Base-by-base conservation (phyloP, 2,888 invertebrate genomes). In the Celastrina argiolus region DNA sequence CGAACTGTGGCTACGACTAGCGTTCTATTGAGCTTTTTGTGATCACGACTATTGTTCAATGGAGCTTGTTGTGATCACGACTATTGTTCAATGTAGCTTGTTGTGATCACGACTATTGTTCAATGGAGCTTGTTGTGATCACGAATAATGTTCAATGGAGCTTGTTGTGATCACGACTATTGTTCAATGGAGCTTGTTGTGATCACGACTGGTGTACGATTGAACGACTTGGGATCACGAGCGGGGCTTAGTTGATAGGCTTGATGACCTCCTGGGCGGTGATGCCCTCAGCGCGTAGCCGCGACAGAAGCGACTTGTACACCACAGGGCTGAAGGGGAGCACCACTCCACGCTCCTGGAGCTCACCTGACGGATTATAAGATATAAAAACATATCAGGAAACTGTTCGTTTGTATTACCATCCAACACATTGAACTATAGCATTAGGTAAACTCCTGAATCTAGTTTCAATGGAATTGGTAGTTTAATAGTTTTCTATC, bases 261-360 rank as follows among this genome's bases (percentile, higher is more conserved):
- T 78, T 80, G 39, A 78, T 78, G 28, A 84, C 83, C 74, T 90
- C 91, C 51, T 77, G 81, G 1, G 90, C 89, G 1, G 82, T 84
- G 72, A 99, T 93, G 34, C 98, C 98, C 84, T 98, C 98, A 36
- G 94, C 91, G 75, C 96, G 92, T 42, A 99, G 92, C 68, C 99
- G 93, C 41, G 95, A 95, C 69, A 99, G 88, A 82, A 99, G 95
- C 0, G 99, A 97, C 69, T 96, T 93, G 90, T 99, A 99, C 69
- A 99, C 97, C 68, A 98, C 98, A 0, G 96, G 94, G 0, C 96
- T 94, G 78, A 99, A 96, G 0, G 99, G 99, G 51, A 98, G 88
- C 16, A 99, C 94, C 71, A 98, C 96, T 3, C 99, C 99, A 69
- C 96, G 95, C 72, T 96, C 95, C 87, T 99, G 99, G 76, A 99